phyloP scores from a whole-genome alignment of 2,888 invertebrate genomes.

The Ramazzottius varieornatus region DNA sequence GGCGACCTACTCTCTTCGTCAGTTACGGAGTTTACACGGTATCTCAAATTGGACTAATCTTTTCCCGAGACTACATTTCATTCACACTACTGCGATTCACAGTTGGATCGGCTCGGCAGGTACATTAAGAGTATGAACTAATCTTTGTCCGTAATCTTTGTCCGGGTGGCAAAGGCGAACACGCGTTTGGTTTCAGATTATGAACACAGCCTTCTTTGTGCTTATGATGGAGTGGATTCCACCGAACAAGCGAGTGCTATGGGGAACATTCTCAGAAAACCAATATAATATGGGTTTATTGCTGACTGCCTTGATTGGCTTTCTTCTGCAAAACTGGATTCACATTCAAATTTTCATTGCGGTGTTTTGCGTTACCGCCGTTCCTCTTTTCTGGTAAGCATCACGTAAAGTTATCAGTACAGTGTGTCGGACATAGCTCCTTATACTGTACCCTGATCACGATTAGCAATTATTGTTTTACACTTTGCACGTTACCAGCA shows the following conservation, averaged over 20 bases:
- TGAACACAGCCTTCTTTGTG: background rate
- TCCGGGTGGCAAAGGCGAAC: too few relatives aligned
- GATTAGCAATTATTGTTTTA: too few relatives aligned
- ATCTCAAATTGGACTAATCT: constrained; percentile 4
- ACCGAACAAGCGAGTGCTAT: background rate
- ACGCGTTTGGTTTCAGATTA: background rate
- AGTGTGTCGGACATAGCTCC: too few relatives aligned
- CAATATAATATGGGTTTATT: background rate
- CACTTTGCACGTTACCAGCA: too few relatives aligned
- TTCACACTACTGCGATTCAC: constrained; percentile 5
- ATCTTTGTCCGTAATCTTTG: too few relatives aligned
- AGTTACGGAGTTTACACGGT: background rate
- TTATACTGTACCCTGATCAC: too few relatives aligned
- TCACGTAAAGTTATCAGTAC: too few relatives aligned
- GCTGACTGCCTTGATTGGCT: background rate
- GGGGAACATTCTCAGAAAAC: background rate
- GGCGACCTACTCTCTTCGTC: constrained; percentile 1
- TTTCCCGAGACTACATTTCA: constrained; percentile 5
- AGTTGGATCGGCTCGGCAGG: constrained; percentile 5
- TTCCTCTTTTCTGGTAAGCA: background rate
- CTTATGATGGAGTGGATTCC: background rate
- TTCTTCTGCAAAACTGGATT: background rate
- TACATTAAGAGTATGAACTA: too few relatives aligned
- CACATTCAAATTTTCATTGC: background rate
- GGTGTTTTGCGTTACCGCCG: background rate